Conservation (phyloP, 2,888 invertebrate genomes). For the Agrotis puta region DNA sequence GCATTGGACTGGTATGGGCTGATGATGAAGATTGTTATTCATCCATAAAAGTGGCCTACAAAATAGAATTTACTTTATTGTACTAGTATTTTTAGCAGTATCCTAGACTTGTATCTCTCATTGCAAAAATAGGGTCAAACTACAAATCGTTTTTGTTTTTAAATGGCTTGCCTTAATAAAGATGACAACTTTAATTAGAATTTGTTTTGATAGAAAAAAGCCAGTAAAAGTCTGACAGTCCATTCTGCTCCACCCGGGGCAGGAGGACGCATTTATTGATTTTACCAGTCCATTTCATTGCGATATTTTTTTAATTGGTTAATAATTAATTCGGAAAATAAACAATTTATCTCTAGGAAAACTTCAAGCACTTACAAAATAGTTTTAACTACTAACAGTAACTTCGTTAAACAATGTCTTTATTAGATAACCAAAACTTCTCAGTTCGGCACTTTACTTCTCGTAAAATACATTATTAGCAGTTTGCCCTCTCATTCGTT, state of each 20-base stretch:
- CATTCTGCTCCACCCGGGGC: no score
- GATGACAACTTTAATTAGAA: not conserved
- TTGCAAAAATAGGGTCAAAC: no score
- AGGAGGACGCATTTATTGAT: no score
- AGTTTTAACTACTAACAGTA: not conserved
- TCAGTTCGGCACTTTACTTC: not conserved
- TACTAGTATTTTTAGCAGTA: no score
- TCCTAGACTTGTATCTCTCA: no score
- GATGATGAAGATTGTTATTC: not conserved
- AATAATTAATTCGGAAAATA: not conserved
- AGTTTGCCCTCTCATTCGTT: constrained; percentile 7
- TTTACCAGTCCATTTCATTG: no score
- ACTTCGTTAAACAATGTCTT: not conserved
- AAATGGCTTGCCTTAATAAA: not conserved
- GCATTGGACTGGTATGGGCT: no score
- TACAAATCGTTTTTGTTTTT: no score
- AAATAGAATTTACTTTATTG: no score
- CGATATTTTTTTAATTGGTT: no score
- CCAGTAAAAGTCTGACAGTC: no score
- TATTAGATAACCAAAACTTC: constrained; percentile 14
- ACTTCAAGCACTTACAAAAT: not conserved
- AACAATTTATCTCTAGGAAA: not conserved
- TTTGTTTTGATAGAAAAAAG: no score
- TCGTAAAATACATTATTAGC: constrained; percentile 13
- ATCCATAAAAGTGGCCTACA: constrained; percentile 25